Percentiles rank a stretch among this genome's conserved stretches.
Evolutionary conservation across 2,888 invertebrate genomes (phyloP).

Genomic region (Cheilosia scutellata): DNA sequence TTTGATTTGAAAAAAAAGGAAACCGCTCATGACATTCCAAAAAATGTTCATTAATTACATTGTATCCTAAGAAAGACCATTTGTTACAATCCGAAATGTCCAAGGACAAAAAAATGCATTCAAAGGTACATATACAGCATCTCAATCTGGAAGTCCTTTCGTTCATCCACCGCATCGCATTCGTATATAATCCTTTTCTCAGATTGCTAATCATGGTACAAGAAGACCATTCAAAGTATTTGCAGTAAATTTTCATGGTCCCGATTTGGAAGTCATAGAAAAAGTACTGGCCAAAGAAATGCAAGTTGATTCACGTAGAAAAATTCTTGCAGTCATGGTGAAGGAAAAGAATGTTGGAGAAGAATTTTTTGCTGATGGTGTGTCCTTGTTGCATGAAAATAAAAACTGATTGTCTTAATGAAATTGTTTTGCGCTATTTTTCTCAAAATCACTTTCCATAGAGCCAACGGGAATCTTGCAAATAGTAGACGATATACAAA

Average conservation of each 20-base stretch:
- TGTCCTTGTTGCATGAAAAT: slow-evolving; percentile 9
- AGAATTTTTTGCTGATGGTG: slow-evolving; percentile 20
- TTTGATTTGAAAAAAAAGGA: not conserved
- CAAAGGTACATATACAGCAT: slow-evolving; percentile 12
- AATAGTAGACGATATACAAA: slow-evolving; percentile 16
- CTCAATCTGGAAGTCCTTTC: slow-evolving; percentile 25
- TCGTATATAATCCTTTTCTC: not conserved
- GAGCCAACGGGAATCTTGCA: slow-evolving; percentile 21
- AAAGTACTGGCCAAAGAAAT: slow-evolving; percentile 19
- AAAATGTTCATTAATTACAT: slow-evolving; percentile 53
- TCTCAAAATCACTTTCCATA: not conserved
- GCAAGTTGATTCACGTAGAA: slow-evolving; percentile 13
- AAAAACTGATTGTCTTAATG: slow-evolving; percentile 59
- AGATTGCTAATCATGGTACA: slow-evolving; percentile 9
- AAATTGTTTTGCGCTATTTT: slow-evolving; percentile 45
- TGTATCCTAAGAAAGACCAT: slow-evolving; percentile 25
- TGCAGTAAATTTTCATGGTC: slow-evolving; percentile 51
- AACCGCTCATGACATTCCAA: slow-evolving; percentile 23
- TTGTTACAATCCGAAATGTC: slow-evolving; percentile 57
- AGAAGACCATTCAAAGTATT: slow-evolving; percentile 38
- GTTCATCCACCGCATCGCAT: not conserved
- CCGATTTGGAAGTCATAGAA: slow-evolving; percentile 24
- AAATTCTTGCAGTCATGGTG: slow-evolving; percentile 34
- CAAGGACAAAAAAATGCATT: slow-evolving; percentile 15
- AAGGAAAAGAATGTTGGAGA: not conserved